Base-by-base conservation (phyloP, 1,140 invertebrate species). In the Eulimnadia texana region DNA sequence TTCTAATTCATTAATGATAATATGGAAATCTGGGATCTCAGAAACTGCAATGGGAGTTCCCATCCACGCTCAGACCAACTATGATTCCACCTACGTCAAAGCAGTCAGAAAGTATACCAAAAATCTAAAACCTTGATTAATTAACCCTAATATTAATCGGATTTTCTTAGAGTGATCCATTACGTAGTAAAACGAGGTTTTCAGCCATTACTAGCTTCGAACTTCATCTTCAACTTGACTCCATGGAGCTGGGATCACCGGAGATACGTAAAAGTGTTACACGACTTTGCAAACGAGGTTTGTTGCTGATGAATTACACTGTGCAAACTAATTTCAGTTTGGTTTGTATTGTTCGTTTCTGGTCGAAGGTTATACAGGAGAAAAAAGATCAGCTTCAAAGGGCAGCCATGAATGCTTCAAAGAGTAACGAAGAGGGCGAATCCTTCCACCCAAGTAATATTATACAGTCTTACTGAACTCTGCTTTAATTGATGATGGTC, bases 231-330 rank as follows among this genome's bases (percentile, higher is more conserved):
- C 69, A 70, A 76, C 56, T 67, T 79, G n/a, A 77, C 80, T 6
- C 70, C 75, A 6, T 69, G 72, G 20, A 82, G 80, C 25, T 76
- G 76, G 68, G 74, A 77, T 61, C 80, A 84, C 66, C 70, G 79
- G 62, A 70, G 74, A 56, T 81, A 79, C 65, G 66, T 91, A 1
- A 73, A 80, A 58, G 72, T 81, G 47, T 72, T 93, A 27, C 86
- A 91, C 65, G 71, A 71, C 13, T 86, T 88, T 63, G 84, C 84
- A 1, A 76, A 80, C 64, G 78, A 81, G 73, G 83, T 86, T n/a
- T n/a, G n/a, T 16, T 42, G 33, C 16, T 42, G 33, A 42, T 6
- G 33, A 42, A 42, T 16, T 9, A 6, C 16, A 42, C 33, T 42
- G 16, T 16, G 16, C n/a, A 42, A 6, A 42, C 6, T 6, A 6